Percentiles rank a stretch among this genome's conserved stretches.
These are phyloP conservation scores for Raphicerus campestris DNA, from an alignment of 2,113 vertebrate genomes.

Conservation along the genomic window DNA sequence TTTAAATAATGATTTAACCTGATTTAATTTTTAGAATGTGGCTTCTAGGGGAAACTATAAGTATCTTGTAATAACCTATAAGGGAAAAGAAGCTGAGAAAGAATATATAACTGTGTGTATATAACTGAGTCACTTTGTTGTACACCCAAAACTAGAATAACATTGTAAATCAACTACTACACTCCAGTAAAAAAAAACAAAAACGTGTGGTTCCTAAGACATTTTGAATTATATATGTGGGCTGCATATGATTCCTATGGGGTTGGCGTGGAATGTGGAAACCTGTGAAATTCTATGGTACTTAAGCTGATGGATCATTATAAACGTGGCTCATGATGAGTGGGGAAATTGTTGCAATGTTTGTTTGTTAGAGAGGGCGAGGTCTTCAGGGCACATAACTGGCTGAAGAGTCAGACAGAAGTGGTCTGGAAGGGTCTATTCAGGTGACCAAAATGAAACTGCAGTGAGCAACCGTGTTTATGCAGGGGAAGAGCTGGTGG, in stretches of 20 bases:
- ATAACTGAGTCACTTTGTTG: not conserved
- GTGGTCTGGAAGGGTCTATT: not conserved
- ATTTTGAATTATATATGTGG: not conserved
- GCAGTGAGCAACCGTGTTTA: not conserved
- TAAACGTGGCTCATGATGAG: not conserved
- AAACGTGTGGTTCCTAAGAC: not conserved
- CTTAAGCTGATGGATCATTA: not conserved
- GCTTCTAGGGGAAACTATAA: not conserved
- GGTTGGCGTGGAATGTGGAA: not conserved
- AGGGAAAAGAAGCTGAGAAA: not conserved
- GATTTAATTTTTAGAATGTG: not conserved
- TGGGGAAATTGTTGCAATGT: not conserved
- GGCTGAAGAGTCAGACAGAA: not conserved
- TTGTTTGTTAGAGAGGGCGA: not conserved
- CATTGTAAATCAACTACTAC: not conserved
- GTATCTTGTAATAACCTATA: not conserved
- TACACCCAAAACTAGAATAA: not conserved
- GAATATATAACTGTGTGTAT: not conserved
- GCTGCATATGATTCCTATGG: not conserved
- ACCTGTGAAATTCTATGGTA: constrained; percentile 2
- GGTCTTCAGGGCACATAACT: not conserved
- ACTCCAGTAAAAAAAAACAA: not conserved
- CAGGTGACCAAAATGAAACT: not conserved
- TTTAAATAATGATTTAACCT: not conserved
- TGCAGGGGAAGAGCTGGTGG: not conserved